Conservation (phyloP, 2,888 invertebrate species). For the Dilophus febrilis region DNA sequence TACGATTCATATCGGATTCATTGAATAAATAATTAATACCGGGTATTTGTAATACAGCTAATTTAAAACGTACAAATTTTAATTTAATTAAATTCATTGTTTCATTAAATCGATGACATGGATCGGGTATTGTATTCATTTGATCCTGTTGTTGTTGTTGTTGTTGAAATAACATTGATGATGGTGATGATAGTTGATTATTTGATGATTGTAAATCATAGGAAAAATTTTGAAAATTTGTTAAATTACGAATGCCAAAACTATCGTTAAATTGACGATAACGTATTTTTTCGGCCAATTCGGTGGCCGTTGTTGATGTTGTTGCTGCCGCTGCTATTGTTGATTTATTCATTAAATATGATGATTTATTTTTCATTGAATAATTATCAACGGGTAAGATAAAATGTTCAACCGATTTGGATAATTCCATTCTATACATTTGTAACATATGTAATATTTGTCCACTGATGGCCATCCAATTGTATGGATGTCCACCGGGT, state of each 20-base stretch:
- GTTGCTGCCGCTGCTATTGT: neutral
- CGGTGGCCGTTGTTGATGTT: slow-evolving; percentile 10
- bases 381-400: slow-evolving; percentile 19
- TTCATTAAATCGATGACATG: slow-evolving; percentile 28
- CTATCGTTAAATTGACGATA: slow-evolving; percentile 24
- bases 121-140: slow-evolving; percentile 21
- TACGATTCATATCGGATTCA: slow-evolving; percentile 52
- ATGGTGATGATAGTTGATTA: slow-evolving; percentile 6
- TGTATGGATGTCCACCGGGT: slow-evolving; percentile 75
- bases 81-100: slow-evolving; percentile 26
- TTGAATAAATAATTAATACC: slow-evolving; percentile 58
- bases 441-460: slow-evolving; percentile 45
- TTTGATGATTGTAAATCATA: slow-evolving; percentile 1
- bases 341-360: slow-evolving; percentile 9
- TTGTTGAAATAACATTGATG: slow-evolving; percentile 17
- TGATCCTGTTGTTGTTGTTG: slow-evolving; percentile 18
- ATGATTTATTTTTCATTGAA: slow-evolving; percentile 10
- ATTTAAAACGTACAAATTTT: slow-evolving; percentile 29
- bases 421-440: slow-evolving; percentile 46
- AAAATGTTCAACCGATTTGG: slow-evolving; percentile 27
- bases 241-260: slow-evolving; percentile 23
- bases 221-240: slow-evolving; percentile 15
- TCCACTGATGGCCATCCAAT: slow-evolving; percentile 56
- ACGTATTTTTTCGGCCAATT: slow-evolving; percentile 23
- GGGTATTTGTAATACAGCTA: slow-evolving; percentile 44